Evolutionary conservation across 2,888 invertebrate species (phyloP).

Genomic region (Hypomecis atomaria): DNA sequence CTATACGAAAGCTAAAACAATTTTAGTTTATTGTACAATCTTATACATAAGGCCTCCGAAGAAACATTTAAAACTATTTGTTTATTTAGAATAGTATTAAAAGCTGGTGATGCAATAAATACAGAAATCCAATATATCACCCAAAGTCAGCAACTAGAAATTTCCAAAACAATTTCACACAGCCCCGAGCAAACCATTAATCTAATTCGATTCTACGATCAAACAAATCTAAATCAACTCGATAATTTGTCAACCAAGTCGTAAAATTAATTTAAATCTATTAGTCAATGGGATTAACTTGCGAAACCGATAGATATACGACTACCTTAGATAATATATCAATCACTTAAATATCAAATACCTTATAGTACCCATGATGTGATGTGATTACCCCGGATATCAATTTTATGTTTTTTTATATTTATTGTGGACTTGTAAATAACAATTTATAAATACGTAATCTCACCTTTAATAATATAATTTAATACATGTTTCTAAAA

Average conservation of each 20-base stretch:
- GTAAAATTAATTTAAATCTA: constrained; percentile 28
- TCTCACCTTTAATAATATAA: too few species aligned
- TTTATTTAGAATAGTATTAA: background rate
- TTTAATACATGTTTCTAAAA: too few species aligned
- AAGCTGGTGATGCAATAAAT: constrained; percentile 6
- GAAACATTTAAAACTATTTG: background rate
- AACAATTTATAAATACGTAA: too few species aligned
- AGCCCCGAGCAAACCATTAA: constrained; percentile 27
- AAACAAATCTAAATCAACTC: constrained; percentile 35
- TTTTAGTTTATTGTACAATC: too few species aligned
- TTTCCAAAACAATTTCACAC: constrained; percentile 31
- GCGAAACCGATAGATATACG: constrained; percentile 16
- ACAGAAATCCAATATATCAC: constrained; percentile 24
- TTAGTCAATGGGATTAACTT: constrained; percentile 23
- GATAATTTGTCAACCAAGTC: constrained; percentile 38
- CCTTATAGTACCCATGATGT: too few species aligned
- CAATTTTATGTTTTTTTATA: too few species aligned
- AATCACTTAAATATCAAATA: too few species aligned
- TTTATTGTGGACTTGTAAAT: background rate
- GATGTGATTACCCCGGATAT: too few species aligned
- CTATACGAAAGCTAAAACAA: too few species aligned
- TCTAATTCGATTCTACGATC: constrained; percentile 29
- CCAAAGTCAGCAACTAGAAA: constrained; percentile 17
- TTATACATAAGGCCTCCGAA: too few species aligned
- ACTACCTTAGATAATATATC: background rate